Evolutionary conservation across 1,140 invertebrate species (phyloP).

Genomic region (Eumeta japonica): DNA sequence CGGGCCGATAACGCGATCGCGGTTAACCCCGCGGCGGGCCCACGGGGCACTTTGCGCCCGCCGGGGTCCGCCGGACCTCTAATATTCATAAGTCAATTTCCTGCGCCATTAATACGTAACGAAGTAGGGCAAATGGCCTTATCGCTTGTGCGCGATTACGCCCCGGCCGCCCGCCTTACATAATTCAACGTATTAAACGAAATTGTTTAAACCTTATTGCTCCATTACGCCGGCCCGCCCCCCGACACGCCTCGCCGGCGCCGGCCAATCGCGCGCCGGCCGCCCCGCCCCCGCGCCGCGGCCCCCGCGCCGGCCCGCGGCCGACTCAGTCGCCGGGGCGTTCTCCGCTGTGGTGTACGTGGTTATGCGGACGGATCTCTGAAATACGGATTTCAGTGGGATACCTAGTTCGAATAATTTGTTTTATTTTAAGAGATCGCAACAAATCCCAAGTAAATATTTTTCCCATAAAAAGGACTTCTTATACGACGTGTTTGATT

Average conservation of each 20-base stretch:
- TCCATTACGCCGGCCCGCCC: constrained; percentile 52
- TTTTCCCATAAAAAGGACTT: too few relatives aligned
- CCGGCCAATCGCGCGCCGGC: constrained; percentile 34
- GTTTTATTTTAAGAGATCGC: too few relatives aligned
- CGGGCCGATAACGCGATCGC: too few relatives aligned
- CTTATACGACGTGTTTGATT: too few relatives aligned
- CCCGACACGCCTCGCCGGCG: constrained; percentile 40
- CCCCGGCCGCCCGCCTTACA: constrained; percentile 54
- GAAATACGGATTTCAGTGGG: constrained; percentile 4
- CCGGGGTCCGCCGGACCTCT: constrained; percentile 41
- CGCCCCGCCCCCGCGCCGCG: constrained; percentile 7
- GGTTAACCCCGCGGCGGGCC: constrained; percentile 23
- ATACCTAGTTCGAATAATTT: too few relatives aligned
- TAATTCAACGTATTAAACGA: constrained; percentile 59
- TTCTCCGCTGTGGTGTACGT: too few relatives aligned
- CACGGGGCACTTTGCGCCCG: constrained; percentile 47
- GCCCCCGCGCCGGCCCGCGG: constrained; percentile 9
- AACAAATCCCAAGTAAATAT: too few relatives aligned
- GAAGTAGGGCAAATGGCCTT: constrained; percentile 57
- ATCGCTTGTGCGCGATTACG: constrained; percentile 57
- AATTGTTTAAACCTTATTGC: constrained; percentile 60
- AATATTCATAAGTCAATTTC: constrained; percentile 60
- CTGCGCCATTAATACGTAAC: constrained; percentile 58
- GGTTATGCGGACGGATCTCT: neutral
- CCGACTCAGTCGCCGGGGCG: constrained; percentile 1